Base-by-base conservation (phyloP, 2,113 vertebrate species). In the Hydropotes inermis region DNA sequence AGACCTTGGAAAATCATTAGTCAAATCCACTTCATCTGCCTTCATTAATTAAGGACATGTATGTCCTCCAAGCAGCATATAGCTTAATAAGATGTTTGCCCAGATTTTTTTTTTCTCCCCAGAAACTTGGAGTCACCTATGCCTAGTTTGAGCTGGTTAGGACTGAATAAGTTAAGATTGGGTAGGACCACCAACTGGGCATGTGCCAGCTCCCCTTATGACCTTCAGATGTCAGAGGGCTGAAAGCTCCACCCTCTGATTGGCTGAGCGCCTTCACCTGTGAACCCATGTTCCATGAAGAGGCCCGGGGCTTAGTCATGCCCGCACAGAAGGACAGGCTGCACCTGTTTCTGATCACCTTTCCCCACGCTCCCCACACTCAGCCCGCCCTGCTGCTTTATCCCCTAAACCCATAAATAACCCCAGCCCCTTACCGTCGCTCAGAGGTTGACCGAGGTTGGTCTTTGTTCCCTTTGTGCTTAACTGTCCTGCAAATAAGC, bases 401-500 rank as follows among this genome's bases (percentile, higher is more conserved):
- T 36, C 52, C 33, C 19, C 12, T 55, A 15, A 15, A 25, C 50
- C 81, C 3, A 83, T 55, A 36, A 55, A 83, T 55, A 36, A 6
- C 52, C n/a, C 50, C 81, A 36, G 21, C 33, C 11, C 10, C 11
- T 1, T 16, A 2, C 30, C 30, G 3, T 13, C 2, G 0, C 3
- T 1, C 0, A 1, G 81, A 17, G 28, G 45, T 4, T 17, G 43
- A 17, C 0, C n/a, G 28, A 7, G 79, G 0, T 5, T 14, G 33
- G 19, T 15, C 7, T n/a, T n/a, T 25, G 11, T 36, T 0, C 0
- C 0, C 4, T 5, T 1, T 7, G 0, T 0, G 11, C 33, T 9
- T 36, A 7, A n/a, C 12, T 27, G 33, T 15, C 6, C 3, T 83
- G 10, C 6, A 23, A 8, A 30, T 78, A 15, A 28, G 14, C 15